Conservation (phyloP, 2,888 invertebrate species). For the Aromia moschata region DNA sequence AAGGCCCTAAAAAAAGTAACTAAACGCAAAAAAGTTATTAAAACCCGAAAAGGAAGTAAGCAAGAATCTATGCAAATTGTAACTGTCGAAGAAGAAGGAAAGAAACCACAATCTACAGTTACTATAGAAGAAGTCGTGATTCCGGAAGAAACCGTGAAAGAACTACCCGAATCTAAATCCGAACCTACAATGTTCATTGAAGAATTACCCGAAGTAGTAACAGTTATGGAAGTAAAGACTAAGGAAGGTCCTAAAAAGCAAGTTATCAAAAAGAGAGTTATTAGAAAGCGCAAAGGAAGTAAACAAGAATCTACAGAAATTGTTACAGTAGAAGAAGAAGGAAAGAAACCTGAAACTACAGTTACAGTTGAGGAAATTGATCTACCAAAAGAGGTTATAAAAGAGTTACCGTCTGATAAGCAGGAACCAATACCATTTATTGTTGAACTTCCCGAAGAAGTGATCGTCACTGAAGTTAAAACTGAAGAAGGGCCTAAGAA, state of each 20-base stretch:
- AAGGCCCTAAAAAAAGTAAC: conserved; percentile 33
- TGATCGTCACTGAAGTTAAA: conserved; percentile 33
- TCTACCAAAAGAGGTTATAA: conserved; percentile 42
- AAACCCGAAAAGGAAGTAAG: conserved; percentile 57
- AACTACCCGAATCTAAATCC: conserved; percentile 52
- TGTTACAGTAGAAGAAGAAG: conserved; percentile 45
- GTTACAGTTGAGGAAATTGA: conserved; percentile 55
- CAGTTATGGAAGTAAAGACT: conserved; percentile 47
- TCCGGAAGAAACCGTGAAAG: conserved; percentile 48
- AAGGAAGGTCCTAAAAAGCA: conserved; percentile 43
- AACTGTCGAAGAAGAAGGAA: conserved; percentile 41
- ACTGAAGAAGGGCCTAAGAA: conserved; percentile 23
- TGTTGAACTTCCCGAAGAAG: conserved; percentile 37
- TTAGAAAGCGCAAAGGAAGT: conserved; percentile 55
- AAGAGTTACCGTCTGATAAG: conserved; percentile 23
- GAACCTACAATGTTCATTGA: conserved; percentile 41
- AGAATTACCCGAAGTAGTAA: conserved; percentile 51
- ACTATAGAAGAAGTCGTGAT: conserved; percentile 52
- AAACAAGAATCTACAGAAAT: conserved; percentile 59
- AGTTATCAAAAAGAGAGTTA: conserved; percentile 38
- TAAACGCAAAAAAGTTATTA: conserved; percentile 59
- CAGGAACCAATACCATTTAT: conserved; percentile 38
- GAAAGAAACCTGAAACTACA: conserved; percentile 47
- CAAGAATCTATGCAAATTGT: conserved; percentile 58
- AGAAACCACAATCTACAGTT: conserved; percentile 52